A percentile compares a stretch with the other conserved stretches of the same genome.
Evolutionary conservation across 1,140 invertebrate species (phyloP).

Genomic region (Trichonephila inaurata): DNA sequence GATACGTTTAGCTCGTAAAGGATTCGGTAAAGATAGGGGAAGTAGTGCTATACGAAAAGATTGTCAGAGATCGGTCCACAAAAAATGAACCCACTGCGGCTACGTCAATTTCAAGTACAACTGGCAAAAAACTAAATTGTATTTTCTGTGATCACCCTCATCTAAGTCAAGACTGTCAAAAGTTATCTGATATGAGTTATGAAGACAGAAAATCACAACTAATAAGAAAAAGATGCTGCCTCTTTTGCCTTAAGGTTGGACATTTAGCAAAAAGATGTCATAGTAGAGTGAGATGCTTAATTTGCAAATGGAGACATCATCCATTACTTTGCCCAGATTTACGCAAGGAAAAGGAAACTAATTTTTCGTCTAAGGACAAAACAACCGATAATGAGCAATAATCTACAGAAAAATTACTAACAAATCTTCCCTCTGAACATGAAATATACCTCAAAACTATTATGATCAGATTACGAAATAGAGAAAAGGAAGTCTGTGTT

Average conservation of each 20-base stretch:
- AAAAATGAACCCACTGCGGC: constrained; percentile 1
- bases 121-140: background rate
- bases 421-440: background rate
- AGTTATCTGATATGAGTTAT: background rate
- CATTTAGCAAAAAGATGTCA: constrained; percentile 27
- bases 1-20: background rate
- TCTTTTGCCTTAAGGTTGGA: background rate
- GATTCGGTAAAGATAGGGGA: no score
- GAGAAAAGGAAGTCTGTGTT: background rate
- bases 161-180: constrained; percentile 46
- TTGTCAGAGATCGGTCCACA: background rate
- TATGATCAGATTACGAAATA: constrained; percentile 31
- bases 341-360: background rate
- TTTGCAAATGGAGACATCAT: constrained; percentile 20
- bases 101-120: background rate
- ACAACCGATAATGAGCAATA: background rate
- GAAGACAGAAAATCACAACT: constrained; percentile 32
- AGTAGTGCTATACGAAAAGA: background rate
- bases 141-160: constrained; percentile 12
- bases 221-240: background rate
- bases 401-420: background rate
- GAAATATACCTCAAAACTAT: constrained; percentile 57
- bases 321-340: constrained; percentile 33
- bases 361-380: background rate
- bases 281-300: constrained; percentile 6